Evolutionary conservation across 2,888 invertebrate species (phyloP).

Genomic region (Chorisops tibialis): DNA sequence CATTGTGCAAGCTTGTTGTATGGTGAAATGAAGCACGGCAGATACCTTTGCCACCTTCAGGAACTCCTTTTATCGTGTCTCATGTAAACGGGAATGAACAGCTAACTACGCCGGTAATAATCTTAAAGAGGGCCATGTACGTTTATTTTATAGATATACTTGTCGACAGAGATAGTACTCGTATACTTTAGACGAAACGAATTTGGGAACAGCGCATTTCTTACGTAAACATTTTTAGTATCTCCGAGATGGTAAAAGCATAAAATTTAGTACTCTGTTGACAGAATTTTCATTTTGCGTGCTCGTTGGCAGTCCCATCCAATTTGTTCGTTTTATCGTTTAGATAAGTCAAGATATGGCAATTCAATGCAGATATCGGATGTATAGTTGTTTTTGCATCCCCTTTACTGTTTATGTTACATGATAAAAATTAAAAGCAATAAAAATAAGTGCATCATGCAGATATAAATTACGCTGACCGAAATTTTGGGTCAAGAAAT

Average conservation of each 20-base stretch:
- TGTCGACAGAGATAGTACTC: not conserved
- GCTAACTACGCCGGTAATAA: constrained; percentile 13
- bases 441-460: not conserved
- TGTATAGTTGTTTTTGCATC: not conserved
- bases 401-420: not conserved
- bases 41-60: too few species aligned
- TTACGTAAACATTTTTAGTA: constrained; percentile 17
- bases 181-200: not conserved
- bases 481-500: too few species aligned
- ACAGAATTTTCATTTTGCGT: constrained; percentile 17
- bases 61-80: too few species aligned
- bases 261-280: constrained; percentile 23
- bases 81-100: constrained; percentile 5
- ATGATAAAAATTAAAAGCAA: too few species aligned
- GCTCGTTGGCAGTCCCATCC: not conserved
- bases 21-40: too few species aligned
- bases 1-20: too few species aligned
- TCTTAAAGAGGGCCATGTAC: not conserved
- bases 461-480: too few species aligned
- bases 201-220: constrained; percentile 1
- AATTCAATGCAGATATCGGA: constrained; percentile 8
- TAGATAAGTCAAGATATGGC: constrained; percentile 4
- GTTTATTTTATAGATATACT: not conserved
- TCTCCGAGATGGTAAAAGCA: not conserved
- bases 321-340: constrained; percentile 8